Percentiles rank a stretch among this genome's conserved stretches.
These are phyloP conservation scores for Rallus limicola DNA, from an alignment of 2,113 vertebrate genomes.

Conservation along the genomic window DNA sequence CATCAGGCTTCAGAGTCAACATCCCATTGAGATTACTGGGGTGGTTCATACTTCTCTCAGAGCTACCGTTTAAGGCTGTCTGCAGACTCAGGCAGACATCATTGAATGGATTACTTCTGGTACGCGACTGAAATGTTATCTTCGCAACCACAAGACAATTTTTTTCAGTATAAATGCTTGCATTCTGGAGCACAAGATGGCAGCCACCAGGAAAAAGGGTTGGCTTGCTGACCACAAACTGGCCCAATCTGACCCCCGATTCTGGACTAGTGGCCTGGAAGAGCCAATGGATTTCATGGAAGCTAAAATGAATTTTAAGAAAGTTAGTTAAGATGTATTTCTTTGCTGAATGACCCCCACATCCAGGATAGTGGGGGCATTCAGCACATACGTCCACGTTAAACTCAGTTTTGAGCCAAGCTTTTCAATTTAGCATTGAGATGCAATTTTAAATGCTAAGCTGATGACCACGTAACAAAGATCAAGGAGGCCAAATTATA, in stretches of 20 bases:
- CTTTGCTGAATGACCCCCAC: slow-evolving; percentile 46
- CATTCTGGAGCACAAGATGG: slow-evolving; percentile 68
- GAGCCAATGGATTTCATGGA: slow-evolving; percentile 72
- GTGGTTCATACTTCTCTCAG: slow-evolving; percentile 71
- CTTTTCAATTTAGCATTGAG: neutral
- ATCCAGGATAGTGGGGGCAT: slow-evolving; percentile 16
- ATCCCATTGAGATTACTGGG: slow-evolving; percentile 75
- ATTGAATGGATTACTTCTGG: slow-evolving; percentile 68
- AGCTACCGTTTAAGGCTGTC: slow-evolving; percentile 70
- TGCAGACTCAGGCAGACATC: slow-evolving; percentile 74
- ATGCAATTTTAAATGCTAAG: slow-evolving; percentile 2
- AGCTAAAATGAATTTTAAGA: slow-evolving; percentile 73
- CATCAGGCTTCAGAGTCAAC: slow-evolving; percentile 75
- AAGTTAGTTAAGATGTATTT: slow-evolving; percentile 62
- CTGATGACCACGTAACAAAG: neutral
- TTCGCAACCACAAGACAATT: slow-evolving; percentile 67
- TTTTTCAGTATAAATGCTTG: slow-evolving; percentile 67
- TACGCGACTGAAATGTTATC: slow-evolving; percentile 55
- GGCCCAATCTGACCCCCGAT: slow-evolving; percentile 61
- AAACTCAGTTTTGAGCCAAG: slow-evolving; percentile 55
- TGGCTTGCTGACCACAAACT: slow-evolving; percentile 68
- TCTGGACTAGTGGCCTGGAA: slow-evolving; percentile 71
- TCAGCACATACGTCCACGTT: neutral
- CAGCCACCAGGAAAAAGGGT: slow-evolving; percentile 64
- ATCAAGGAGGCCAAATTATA: slow-evolving; percentile 51